Evolutionary conservation across 2,888 invertebrate genomes (phyloP), one percentile per base, ranked within the genome.

Genomic region (Brachyptera putata): DNA sequence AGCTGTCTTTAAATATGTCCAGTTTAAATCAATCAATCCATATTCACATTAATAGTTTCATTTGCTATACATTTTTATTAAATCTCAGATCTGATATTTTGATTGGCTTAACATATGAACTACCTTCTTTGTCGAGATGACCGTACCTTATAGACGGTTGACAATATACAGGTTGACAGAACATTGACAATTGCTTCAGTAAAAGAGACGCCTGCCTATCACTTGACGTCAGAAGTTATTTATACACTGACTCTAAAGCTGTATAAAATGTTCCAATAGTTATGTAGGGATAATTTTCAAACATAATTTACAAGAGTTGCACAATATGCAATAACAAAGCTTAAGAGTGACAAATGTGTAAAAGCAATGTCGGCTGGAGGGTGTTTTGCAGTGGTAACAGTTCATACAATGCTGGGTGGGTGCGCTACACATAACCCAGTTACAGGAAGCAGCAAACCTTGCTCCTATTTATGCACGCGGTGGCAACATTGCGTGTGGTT

Each of bases 291-390:
- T 30, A 5, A 30, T 30, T 30, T 11, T 7, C 30, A 5, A 7
- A 30, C 30, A 30, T 7, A 7, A 11, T 30, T 11, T 30, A 7
- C 5, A 30, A 30, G 7, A 30, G 30, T 30, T 37, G 39, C 11
- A 43, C n/a, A 43, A 21, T 43, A 43, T 21, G 43, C 43, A 43
- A 43, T 43, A 43, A 43, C 43, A 43, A 43, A 43, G 16, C 43
- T 43, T 30, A 11, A 7, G 30, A 43, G 39, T 37, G 39, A 14
- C 39, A 37, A 37, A 37, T 13, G 5, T 14, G 16, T n/a, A n/a
- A 37, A n/a, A n/a, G n/a, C n/a, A n/a, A n/a, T n/a, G n/a, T n/a
- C n/a, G n/a, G n/a, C n/a, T n/a, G n/a, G n/a, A n/a, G n/a, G n/a
- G 5, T 7, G 30, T 30, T 30, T 30, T 30, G 11, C 30, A 11